These are phyloP conservation scores for Glossophaga mutica DNA, from an alignment of 2,797 vertebrate species.

Conservation along the genomic window DNA sequence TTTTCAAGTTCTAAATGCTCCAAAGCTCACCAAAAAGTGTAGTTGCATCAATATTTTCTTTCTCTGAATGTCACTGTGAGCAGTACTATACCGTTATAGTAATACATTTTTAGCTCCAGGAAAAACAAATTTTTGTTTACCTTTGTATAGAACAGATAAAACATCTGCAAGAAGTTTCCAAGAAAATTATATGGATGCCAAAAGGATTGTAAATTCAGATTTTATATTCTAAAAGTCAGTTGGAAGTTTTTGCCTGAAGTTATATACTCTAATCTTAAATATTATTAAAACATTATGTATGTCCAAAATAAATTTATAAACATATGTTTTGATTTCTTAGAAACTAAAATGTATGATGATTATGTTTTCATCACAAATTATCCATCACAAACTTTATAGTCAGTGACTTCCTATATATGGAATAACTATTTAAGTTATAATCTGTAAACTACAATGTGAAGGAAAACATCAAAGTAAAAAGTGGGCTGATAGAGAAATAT, in stretches of 20 bases:
- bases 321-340: neutral
- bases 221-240: neutral
- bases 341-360: neutral
- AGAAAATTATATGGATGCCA: neutral
- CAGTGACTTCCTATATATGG: neutral
- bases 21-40: neutral
- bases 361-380: neutral
- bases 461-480: neutral
- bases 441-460: neutral
- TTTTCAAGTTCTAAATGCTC: neutral
- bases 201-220: neutral
- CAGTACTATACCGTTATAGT: neutral
- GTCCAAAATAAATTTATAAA: neutral
- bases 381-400: neutral
- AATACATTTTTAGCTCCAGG: neutral
- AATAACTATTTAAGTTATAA: neutral
- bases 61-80: neutral
- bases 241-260: neutral
- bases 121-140: neutral
- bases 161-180: neutral
- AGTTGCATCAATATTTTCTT: neutral
- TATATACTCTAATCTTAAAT: neutral
- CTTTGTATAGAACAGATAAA: conserved; percentile 7
- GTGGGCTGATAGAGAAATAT: neutral
- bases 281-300: neutral